These are phyloP conservation scores for Clarias batrachus DNA, from an alignment of 2,113 vertebrate genomes.

Conservation along the genomic window DNA sequence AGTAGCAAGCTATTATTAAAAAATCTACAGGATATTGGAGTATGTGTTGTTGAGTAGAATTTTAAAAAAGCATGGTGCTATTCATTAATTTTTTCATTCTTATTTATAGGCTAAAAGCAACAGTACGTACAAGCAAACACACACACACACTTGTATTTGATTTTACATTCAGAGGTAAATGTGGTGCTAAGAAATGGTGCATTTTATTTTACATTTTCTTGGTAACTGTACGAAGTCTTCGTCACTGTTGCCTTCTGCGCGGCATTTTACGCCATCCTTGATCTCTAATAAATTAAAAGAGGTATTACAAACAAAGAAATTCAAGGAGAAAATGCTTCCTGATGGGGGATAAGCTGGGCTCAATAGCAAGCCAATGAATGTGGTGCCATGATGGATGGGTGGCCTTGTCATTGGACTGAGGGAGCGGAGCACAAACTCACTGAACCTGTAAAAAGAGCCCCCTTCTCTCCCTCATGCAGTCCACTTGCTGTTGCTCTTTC, in stretches of 20 bases:
- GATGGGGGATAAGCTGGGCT: neutral
- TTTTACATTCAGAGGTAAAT: neutral
- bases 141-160: neutral
- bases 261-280: neutral
- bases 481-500: conserved; percentile 44
- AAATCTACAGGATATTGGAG: neutral
- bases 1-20: neutral
- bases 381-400: conserved; percentile 7
- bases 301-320: neutral
- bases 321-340: neutral
- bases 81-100: neutral
- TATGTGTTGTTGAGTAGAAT: neutral
- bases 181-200: neutral
- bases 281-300: neutral
- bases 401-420: conserved; percentile 20
- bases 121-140: too few relatives aligned
- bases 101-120: neutral
- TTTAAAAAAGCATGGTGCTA: neutral
- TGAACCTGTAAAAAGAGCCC: conserved; percentile 40
- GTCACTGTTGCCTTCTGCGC: neutral
- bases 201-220: neutral
- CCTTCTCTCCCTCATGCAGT: neutral
- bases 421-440: conserved; percentile 38
- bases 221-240: neutral
- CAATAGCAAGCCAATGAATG: neutral